Evolutionary conservation across 2,888 invertebrate species (phyloP).

Genomic region (Lydus trimaculatus): DNA sequence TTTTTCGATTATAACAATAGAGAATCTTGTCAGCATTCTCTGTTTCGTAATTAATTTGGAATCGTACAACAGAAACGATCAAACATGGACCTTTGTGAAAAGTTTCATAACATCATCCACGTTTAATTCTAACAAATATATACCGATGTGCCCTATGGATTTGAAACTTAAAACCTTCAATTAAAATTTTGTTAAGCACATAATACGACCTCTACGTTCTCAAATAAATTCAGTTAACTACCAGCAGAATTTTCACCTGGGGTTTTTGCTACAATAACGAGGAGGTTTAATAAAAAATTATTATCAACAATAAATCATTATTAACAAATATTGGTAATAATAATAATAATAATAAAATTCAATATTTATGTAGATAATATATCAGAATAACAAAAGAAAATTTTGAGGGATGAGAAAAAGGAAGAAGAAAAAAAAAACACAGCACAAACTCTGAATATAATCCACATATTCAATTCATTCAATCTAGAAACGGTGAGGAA

Average conservation of each 20-base stretch:
- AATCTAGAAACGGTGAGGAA: constrained; percentile 20
- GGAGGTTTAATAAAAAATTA: neutral
- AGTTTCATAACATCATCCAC: neutral
- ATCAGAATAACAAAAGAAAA: neutral
- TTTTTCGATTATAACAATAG: neutral
- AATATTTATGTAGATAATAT: neutral
- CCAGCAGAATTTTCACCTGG: neutral
- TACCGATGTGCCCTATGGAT: neutral
- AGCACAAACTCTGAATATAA: neutral
- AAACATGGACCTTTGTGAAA: neutral
- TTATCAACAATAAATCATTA: neutral
- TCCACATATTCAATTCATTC: constrained; percentile 29
- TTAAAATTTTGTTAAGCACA: constrained; percentile 6
- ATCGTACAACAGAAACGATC: neutral
- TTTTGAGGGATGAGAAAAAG: neutral
- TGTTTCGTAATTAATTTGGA: neutral
- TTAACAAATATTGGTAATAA: neutral
- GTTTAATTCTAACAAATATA: neutral
- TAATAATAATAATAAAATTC: neutral
- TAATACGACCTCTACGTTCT: neutral
- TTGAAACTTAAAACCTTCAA: constrained; percentile 2
- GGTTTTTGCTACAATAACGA: neutral
- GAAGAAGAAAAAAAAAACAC: neutral
- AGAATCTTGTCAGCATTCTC: neutral
- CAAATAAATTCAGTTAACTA: constrained; percentile 2